Percentiles rank a stretch among this genome's conserved stretches.
Evolutionary conservation across 2,113 vertebrate genomes (phyloP).

Genomic region (Indri indri): DNA sequence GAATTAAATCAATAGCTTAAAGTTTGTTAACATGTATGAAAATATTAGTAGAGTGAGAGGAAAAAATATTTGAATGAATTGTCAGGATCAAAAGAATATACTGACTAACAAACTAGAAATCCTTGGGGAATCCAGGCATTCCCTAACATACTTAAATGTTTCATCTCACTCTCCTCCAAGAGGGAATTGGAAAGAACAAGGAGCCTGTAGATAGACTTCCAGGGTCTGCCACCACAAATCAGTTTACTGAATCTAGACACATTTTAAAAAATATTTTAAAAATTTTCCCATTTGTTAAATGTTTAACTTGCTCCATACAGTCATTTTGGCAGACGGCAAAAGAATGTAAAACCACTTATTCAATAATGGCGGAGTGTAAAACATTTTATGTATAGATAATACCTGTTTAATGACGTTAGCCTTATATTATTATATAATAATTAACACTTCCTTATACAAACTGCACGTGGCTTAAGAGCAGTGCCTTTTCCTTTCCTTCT

Average conservation of each 20-base stretch:
- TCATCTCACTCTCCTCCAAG: background rate
- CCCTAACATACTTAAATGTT: background rate
- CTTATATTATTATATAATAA: background rate
- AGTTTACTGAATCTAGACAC: background rate
- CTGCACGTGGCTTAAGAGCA: background rate
- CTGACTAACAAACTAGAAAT: background rate
- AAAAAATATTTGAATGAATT: background rate
- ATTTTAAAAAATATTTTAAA: too few species aligned
- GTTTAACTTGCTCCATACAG: background rate
- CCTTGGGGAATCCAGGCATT: background rate
- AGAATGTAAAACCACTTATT: background rate
- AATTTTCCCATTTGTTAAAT: background rate
- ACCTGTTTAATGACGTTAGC: background rate
- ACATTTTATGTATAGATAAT: background rate
- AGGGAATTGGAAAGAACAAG: background rate
- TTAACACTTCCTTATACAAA: conserved; percentile 37
- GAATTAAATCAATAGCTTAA: background rate
- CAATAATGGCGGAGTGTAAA: background rate
- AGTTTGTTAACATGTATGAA: background rate
- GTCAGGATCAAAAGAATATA: background rate
- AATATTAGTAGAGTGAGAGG: background rate
- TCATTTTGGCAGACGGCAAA: background rate
- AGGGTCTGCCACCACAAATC: background rate
- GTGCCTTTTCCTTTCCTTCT: background rate
- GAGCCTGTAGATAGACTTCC: background rate